phyloP scores from a whole-genome alignment of 2,797 vertebrate genomes.

The Rhinella marina region DNA sequence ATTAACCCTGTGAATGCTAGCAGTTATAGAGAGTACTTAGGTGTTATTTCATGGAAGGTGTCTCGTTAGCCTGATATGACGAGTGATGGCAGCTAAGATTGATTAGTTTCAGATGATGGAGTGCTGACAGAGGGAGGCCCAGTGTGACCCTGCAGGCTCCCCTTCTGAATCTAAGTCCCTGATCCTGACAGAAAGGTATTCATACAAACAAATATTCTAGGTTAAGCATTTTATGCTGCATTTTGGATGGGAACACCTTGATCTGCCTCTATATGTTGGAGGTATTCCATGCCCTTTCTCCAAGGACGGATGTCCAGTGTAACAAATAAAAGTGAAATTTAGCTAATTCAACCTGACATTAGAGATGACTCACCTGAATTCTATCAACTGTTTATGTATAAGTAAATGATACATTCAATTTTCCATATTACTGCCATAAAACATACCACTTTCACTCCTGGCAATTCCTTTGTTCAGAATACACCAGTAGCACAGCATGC shows the following conservation, averaged over 20 bases:
- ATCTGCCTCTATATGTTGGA: conserved; percentile 20
- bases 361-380: conserved; percentile 40
- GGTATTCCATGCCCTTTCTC: conserved; percentile 36
- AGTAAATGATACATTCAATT: conserved; percentile 22
- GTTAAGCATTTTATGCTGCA: conserved; percentile 20
- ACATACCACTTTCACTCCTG: background rate
- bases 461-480: conserved; percentile 17
- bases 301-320: conserved; percentile 22
- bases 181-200: too few relatives aligned
- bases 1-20: too few relatives aligned
- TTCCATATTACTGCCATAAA: background rate
- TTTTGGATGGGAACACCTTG: conserved; percentile 21
- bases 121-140: too few relatives aligned
- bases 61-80: too few relatives aligned
- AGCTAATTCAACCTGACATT: conserved; percentile 33
- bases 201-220: conserved; percentile 22
- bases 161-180: too few relatives aligned
- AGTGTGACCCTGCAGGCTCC: too few relatives aligned
- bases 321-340: conserved; percentile 21
- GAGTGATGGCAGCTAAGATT: too few relatives aligned
- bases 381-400: conserved; percentile 11
- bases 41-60: too few relatives aligned
- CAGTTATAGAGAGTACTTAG: too few relatives aligned
- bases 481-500: conserved; percentile 25
- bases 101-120: too few relatives aligned